phyloP scores from a whole-genome alignment of 1,140 invertebrate species.

The Hestina assimilis region DNA sequence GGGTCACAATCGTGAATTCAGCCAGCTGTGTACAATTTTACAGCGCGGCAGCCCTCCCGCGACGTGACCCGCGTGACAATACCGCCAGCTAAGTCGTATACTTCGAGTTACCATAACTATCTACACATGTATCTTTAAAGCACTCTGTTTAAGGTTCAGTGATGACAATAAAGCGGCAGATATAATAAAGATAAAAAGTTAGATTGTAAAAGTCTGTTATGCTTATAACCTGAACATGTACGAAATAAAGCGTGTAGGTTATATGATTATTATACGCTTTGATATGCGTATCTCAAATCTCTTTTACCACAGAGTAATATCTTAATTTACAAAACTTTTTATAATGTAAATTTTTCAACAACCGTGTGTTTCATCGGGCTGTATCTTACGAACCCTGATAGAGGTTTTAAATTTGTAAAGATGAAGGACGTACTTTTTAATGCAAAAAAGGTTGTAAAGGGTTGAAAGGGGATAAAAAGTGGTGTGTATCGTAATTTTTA shows the following conservation, averaged over 20 bases:
- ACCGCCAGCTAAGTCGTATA: conserved; percentile 12
- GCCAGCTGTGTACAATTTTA: conserved; percentile 65
- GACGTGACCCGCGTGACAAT: conserved; percentile 52
- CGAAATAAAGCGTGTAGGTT: background rate
- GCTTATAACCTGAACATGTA: too few species aligned
- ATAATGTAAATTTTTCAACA: too few species aligned
- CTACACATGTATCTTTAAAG: conserved; percentile 27
- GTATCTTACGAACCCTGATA: too few species aligned
- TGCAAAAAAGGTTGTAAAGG: too few species aligned
- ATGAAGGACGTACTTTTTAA: too few species aligned
- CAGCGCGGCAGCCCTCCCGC: conserved; percentile 37
- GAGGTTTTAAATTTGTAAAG: too few species aligned
- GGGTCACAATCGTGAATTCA: conserved; percentile 40
- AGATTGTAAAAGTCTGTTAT: conserved; percentile 1
- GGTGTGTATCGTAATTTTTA: too few species aligned
- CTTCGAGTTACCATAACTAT: conserved; percentile 29
- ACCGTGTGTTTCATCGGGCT: too few species aligned
- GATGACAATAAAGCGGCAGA: background rate
- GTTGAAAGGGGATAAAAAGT: too few species aligned
- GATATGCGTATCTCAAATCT: background rate
- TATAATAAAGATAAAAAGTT: conserved; percentile 11
- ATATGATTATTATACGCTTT: too few species aligned
- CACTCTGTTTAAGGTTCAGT: conserved; percentile 2
- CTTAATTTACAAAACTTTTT: too few species aligned
- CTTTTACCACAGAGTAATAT: background rate